Conservation (phyloP, 1,140 invertebrate genomes). For the Steinernema feltiae region DNA sequence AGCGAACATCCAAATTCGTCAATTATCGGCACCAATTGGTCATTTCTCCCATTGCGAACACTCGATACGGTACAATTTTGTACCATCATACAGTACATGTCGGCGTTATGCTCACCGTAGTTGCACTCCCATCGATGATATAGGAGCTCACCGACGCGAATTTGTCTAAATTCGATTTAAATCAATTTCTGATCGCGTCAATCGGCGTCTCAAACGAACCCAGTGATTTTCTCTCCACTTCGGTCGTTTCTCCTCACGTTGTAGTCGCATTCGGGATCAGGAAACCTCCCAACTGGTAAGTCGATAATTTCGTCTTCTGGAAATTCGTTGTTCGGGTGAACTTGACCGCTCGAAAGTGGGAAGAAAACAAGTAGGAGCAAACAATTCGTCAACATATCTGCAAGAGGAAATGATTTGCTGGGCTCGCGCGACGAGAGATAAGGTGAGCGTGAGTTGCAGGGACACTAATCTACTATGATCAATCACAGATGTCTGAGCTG, state of each 20-base stretch:
- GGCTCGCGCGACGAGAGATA: background rate
- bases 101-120: constrained; percentile 25
- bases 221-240: constrained; percentile 17
- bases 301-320: constrained; percentile 35
- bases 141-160: constrained; percentile 44
- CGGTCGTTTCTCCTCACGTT: constrained; percentile 23
- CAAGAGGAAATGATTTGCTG: background rate
- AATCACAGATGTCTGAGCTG: background rate
- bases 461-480: background rate
- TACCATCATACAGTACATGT: constrained; percentile 49
- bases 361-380: background rate
- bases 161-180: constrained; percentile 28
- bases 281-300: constrained; percentile 37
- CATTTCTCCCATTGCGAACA: constrained; percentile 8
- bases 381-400: background rate
- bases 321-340: constrained; percentile 18
- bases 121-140: constrained; percentile 42
- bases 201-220: constrained; percentile 16
- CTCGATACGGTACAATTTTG: constrained; percentile 48
- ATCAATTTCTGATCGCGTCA: background rate
- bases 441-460: constrained; percentile 12
- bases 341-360: background rate
- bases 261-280: constrained; percentile 39
- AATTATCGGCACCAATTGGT: constrained; percentile 39
- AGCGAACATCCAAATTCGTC: constrained; percentile 49